A percentile compares a stretch with the other conserved stretches of the same genome.
phyloP scores from a whole-genome alignment of 2,888 invertebrate genomes.

The Notodonta ziczac region DNA sequence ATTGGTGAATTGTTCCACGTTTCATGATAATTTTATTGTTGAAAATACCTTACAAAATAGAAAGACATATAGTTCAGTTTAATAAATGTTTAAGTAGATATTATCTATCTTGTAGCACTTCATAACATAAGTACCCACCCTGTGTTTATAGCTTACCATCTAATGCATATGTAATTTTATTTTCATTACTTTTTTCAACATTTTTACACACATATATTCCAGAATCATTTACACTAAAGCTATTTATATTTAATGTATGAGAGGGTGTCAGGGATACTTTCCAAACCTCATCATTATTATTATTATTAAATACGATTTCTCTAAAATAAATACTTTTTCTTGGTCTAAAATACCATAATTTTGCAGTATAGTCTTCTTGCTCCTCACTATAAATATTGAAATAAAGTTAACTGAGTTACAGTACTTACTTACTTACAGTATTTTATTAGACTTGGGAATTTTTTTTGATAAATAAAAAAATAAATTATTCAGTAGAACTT shows the following conservation, averaged over 20 bases:
- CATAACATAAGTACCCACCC: no score
- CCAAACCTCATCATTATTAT: conserved; percentile 1
- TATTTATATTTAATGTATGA: conserved; percentile 35
- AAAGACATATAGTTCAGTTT: background rate
- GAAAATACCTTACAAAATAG: conserved; percentile 17
- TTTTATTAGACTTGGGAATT: no score
- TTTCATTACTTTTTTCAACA: conserved; percentile 11
- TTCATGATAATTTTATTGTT: conserved; percentile 13
- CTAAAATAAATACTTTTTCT: conserved; percentile 23
- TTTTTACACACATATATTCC: conserved; percentile 45
- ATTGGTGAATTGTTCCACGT: conserved; percentile 47
- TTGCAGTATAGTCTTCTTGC: conserved; percentile 28
- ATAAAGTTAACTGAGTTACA: no score
- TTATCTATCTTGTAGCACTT: no score
- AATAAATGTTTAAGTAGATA: no score
- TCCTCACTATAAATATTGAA: conserved; percentile 19
- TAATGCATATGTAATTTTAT: conserved; percentile 23
- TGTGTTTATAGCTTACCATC: conserved; percentile 24
- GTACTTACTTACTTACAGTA: no score
- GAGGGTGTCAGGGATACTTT: conserved; percentile 24
- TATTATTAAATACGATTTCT: conserved; percentile 14
- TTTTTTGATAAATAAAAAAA: no score
- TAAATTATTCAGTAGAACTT: conserved; percentile 4
- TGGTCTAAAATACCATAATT: conserved; percentile 41
- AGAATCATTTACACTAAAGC: conserved; percentile 37